These are phyloP conservation scores for Nephila pilipes DNA, from an alignment of 1,140 invertebrate genomes.

Conservation along the genomic window DNA sequence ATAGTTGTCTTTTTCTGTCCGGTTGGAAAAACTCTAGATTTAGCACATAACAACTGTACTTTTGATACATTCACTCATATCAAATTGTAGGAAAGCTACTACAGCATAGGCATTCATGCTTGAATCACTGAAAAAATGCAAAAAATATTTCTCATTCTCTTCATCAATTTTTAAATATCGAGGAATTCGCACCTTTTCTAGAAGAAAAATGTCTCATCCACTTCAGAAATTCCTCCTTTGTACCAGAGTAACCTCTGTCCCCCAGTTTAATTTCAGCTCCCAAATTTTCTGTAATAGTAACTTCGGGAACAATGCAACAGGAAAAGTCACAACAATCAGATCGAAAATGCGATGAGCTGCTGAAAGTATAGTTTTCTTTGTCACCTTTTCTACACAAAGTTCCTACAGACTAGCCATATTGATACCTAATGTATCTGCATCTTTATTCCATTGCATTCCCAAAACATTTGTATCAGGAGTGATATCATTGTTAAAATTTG, in stretches of 20 bases:
- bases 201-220: neutral
- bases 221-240: conserved; percentile 30
- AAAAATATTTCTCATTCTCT: neutral
- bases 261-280: neutral
- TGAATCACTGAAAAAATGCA: conserved; percentile 61
- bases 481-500: neutral
- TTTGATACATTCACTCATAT: conserved; percentile 55
- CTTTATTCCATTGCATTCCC: neutral
- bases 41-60: conserved; percentile 70
- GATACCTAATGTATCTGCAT: conserved; percentile 46
- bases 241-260: conserved; percentile 12
- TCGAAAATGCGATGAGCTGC: conserved; percentile 59
- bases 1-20: conserved; percentile 60
- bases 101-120: conserved; percentile 5
- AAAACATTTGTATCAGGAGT: conserved; percentile 29
- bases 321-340: conserved; percentile 39
- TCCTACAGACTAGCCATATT: conserved; percentile 9
- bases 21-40: conserved; percentile 49
- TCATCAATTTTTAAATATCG: conserved; percentile 3
- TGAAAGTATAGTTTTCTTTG: conserved; percentile 27
- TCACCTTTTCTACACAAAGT: conserved; percentile 11
- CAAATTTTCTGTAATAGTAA: conserved; percentile 40
- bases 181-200: conserved; percentile 38
- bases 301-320: conserved; percentile 24
- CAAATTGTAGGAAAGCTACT: conserved; percentile 39